Conservation (phyloP, 2,113 vertebrate species). For the Pyrgilauda ruficollis region DNA sequence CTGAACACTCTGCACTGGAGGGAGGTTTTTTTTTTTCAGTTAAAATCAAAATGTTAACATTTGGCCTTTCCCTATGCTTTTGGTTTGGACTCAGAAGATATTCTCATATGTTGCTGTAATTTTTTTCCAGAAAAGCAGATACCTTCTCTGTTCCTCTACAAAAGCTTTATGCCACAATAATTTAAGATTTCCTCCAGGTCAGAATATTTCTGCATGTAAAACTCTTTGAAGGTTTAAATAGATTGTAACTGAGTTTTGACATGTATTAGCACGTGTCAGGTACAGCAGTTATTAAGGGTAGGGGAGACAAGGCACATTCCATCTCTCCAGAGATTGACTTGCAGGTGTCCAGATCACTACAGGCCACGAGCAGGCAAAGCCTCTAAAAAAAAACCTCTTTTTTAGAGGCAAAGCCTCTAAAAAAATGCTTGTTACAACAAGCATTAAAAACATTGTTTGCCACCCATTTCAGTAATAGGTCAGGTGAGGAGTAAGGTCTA, state of each 20-base stretch:
- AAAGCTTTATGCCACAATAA: conserved; percentile 39
- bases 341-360: conserved; percentile 43
- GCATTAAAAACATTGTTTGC: neutral
- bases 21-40: neutral
- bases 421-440: neutral
- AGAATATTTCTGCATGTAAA: conserved; percentile 46
- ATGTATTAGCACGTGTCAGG: conserved; percentile 48
- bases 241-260: conserved; percentile 42
- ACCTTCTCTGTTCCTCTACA: neutral
- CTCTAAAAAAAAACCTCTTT: neutral
- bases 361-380: neutral
- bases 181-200: conserved; percentile 65
- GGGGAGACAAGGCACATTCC: conserved; percentile 54
- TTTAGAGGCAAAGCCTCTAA: too few species aligned
- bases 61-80: neutral
- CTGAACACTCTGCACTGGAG: neutral
- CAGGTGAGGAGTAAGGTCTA: neutral
- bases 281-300: neutral
- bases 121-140: conserved; percentile 3
- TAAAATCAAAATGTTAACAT: neutral
- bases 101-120: neutral
- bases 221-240: conserved; percentile 58
- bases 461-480: neutral
- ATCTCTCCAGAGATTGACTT: neutral
- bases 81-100: neutral